Conservation (phyloP, 2,888 invertebrate genomes). For the Cremastobaeus sp. region DNA sequence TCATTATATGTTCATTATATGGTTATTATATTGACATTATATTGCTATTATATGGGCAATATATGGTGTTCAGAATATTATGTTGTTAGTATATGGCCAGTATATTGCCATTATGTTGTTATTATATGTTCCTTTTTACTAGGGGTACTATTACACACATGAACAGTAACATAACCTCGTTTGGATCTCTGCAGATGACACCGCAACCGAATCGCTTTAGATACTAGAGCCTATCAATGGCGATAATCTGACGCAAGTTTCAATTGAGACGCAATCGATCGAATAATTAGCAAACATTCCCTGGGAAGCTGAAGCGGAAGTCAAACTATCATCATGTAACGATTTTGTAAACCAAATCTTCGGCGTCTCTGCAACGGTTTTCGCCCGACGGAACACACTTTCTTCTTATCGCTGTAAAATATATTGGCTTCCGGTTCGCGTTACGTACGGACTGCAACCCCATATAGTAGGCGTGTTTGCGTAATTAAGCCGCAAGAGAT, state of each 20-base stretch:
- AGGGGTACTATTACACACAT: too few species aligned
- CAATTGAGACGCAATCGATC: constrained; percentile 55
- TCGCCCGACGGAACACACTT: constrained; percentile 57
- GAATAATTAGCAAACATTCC: constrained; percentile 57
- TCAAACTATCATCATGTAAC: constrained; percentile 47
- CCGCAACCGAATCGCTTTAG: constrained; percentile 23
- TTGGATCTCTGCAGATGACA: constrained; percentile 16
- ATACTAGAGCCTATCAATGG: constrained; percentile 39
- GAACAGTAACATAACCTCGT: too few species aligned
- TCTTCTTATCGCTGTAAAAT: constrained; percentile 65
- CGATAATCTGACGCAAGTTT: constrained; percentile 48
- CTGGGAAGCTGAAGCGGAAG: constrained; percentile 29
- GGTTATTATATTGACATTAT: too few species aligned
- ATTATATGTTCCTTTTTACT: too few species aligned
- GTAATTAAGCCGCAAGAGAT: constrained; percentile 77
- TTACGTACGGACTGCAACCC: constrained; percentile 71
- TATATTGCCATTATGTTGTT: too few species aligned
- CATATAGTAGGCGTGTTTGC: constrained; percentile 74
- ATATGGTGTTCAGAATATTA: too few species aligned
- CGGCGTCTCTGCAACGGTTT: constrained; percentile 45
- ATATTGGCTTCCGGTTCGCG: constrained; percentile 71
- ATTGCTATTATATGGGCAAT: too few species aligned
- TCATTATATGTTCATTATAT: too few species aligned
- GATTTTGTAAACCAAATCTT: constrained; percentile 56
- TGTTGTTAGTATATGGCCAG: too few species aligned